Evolutionary conservation across 2,113 vertebrate genomes (phyloP), one percentile per base, ranked within the genome.

Genomic region (Clinocottus analis): DNA sequence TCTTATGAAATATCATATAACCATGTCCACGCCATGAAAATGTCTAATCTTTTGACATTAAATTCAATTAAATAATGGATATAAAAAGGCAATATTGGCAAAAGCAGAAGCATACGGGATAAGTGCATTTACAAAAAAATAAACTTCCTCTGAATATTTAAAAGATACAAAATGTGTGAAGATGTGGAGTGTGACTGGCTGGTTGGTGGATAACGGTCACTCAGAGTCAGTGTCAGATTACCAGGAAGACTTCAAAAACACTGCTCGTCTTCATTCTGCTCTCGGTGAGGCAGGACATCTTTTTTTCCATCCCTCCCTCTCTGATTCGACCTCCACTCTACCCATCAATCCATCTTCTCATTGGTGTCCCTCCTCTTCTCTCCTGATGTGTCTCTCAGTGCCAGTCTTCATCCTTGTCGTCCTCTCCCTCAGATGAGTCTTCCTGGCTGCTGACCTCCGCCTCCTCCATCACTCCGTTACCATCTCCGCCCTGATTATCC

Each of bases 351-450:
- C 63, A 66, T 58, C 65, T 43, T 41, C 29, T 73, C 43, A 53
- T 60, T 16, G 70, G 56, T 37, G 49, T 61, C 35, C n/a, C n/a
- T n/a, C n/a, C n/a, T 31, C n/a, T 55, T 53, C 49, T 61, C 23
- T 37, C 27, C 33, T 35, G n/a, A 55, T 45, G 37, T 58, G 19
- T 41, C 66, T 59, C 51, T 93, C 81, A 95, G 67, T 90, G 89
- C 95, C 95, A 95, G 90, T 95, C 95, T 49, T 93, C 88, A 49
- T 95, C 95, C 0, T 90, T 60, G 4, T 96, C 95, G 37, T 95
- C 94, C 37, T 97, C 96, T 1, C 72, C 92, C 71, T 96, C 96
- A 0, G 95, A 94, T 17, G 95, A 94, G 0, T 81, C 66, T 0
- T 94, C 94, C 72, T 92, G 94, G 90, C 94, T 92, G 23, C 87